phyloP scores from a whole-genome alignment of 2,888 invertebrate species.

The Diadegma fenestrale region DNA sequence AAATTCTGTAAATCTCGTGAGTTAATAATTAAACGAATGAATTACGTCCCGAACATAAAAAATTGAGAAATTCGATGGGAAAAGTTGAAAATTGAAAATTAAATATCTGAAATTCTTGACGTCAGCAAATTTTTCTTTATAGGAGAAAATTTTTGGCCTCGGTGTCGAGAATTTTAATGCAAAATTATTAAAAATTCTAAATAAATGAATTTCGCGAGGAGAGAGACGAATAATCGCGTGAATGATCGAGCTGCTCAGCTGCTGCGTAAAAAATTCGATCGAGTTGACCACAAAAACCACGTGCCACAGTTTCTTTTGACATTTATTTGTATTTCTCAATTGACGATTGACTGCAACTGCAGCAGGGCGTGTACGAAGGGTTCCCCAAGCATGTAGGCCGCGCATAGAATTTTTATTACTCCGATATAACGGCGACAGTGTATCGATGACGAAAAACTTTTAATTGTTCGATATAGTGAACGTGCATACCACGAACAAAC shows the following conservation, averaged over 20 bases:
- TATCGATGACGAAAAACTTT: conserved; percentile 39
- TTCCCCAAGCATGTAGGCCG: too few relatives aligned
- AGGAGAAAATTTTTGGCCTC: too few relatives aligned
- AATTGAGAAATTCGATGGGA: too few relatives aligned
- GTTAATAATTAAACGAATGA: neutral
- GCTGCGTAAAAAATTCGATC: conserved; percentile 72
- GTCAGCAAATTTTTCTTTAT: too few relatives aligned
- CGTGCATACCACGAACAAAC: conserved; percentile 24
- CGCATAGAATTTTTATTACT: too few relatives aligned
- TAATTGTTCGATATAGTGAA: conserved; percentile 5
- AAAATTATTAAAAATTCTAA: too few relatives aligned
- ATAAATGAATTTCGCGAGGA: too few relatives aligned
- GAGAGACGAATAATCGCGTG: conserved; percentile 34
- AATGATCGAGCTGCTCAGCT: conserved; percentile 71
- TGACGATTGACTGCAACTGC: conserved; percentile 20
- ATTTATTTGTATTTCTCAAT: conserved; percentile 45
- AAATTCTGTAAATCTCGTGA: neutral
- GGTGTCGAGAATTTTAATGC: too few relatives aligned
- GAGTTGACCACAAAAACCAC: conserved; percentile 78
- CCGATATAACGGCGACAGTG: conserved; percentile 1
- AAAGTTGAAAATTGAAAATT: too few relatives aligned
- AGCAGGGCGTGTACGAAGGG: conserved; percentile 32
- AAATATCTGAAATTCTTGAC: too few relatives aligned
- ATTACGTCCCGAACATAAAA: neutral
- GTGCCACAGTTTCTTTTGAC: conserved; percentile 69